Evolutionary conservation across 2,888 invertebrate genomes (phyloP), one percentile per base, ranked within the genome.

Genomic region (Eupithecia insigniata): DNA sequence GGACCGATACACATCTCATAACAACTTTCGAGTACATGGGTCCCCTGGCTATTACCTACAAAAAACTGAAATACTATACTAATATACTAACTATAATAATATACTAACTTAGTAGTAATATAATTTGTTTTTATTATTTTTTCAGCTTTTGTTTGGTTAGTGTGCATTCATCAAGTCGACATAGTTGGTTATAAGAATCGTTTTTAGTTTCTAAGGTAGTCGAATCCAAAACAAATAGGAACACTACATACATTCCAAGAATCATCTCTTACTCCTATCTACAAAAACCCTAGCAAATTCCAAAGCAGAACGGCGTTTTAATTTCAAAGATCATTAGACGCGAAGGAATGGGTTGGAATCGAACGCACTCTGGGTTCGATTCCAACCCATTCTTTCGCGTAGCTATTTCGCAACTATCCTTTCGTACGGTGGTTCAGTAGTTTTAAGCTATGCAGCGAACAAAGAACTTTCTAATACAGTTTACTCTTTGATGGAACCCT

Each of bases 391-490:
- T 55, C 61, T 4, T 36, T 36, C 26, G 34, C 34, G 22, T 6
- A 64, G 64, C 22, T 34, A 39, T 39, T 26, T 64, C 36, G 55
- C 3, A 55, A 64, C 22, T 12, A 64, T 64, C 64, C 64, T 36
- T 64, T 39, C 34, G 32, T 64, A 36, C 14, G 30, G 34, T 55
- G 55, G 18, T 34, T 64, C 64, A 34, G 32, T 72, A 69, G 66
- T 67, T 72, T 34, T 68, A 43, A 60, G 68, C 69, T 67, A 70
- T 74, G 72, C 67, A 69, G n/a, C 22, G 61, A 72, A 75, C 69
- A 69, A 74, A 75, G 65, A 62, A 75, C 70, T 66, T 75, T 66
- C 16, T 75, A 75, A 75, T 75, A 51, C 51, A 72, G 71, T 75
- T 74, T 74, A 60, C 43, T 58, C 71, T 67, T 68, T 66, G 70